Evolutionary conservation across 2,888 invertebrate genomes (phyloP).

Genomic region (Dicyrtomina minuta): DNA sequence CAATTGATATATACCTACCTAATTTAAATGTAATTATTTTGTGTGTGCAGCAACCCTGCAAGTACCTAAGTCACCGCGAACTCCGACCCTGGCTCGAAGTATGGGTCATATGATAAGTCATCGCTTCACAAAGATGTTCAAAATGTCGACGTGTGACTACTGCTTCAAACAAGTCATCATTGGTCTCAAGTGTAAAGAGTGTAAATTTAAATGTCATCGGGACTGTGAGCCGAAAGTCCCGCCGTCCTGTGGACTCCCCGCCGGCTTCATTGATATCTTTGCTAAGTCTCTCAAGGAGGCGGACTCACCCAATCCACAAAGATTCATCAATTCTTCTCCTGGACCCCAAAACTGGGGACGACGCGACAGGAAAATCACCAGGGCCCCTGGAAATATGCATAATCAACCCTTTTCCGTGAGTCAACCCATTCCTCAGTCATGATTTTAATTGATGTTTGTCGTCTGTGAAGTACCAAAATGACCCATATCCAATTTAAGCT

Average conservation of each 20-base stretch:
- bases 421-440: constrained; percentile 30
- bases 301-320: constrained; percentile 8
- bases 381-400: constrained; percentile 57
- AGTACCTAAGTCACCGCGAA: constrained; percentile 72
- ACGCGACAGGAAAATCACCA: constrained; percentile 46
- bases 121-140: constrained; percentile 84
- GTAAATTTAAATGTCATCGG: constrained; percentile 86
- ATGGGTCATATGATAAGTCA: constrained; percentile 90
- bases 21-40: no score
- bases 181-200: constrained; percentile 87
- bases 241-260: constrained; percentile 88
- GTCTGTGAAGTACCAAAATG: no score
- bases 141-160: constrained; percentile 84
- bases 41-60: constrained; percentile 60
- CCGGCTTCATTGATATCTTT: constrained; percentile 79
- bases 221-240: constrained; percentile 90
- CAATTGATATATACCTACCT: not conserved
- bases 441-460: no score
- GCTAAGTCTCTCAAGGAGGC: constrained; percentile 50
- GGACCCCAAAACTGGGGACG: constrained; percentile 21
- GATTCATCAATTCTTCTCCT: constrained; percentile 3
- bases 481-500: no score
- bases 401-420: constrained; percentile 63
- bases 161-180: constrained; percentile 81
- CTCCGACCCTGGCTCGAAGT: constrained; percentile 71